These are phyloP conservation scores for Platypus cylindrus DNA, from an alignment of 2,888 invertebrate genomes.

Conservation along the genomic window DNA sequence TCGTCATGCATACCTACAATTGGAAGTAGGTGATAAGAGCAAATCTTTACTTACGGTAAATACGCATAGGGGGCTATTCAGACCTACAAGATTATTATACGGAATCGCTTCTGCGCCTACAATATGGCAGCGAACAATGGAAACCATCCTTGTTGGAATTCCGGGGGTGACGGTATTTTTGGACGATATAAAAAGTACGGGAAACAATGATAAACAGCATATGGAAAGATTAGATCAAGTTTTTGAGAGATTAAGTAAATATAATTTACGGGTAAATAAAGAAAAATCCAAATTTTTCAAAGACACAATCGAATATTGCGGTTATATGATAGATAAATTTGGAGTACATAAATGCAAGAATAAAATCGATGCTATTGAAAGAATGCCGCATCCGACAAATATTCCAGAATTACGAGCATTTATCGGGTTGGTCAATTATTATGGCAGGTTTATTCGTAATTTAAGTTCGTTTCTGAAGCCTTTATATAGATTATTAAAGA, in stretches of 20 bases:
- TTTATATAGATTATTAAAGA: neutral
- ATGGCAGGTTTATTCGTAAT: constrained; percentile 20
- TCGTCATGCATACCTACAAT: constrained; percentile 13
- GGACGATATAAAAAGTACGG: constrained; percentile 18
- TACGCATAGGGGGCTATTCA: constrained; percentile 21
- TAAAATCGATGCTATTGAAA: constrained; percentile 17
- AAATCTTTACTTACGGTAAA: constrained; percentile 17
- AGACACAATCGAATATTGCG: constrained; percentile 16
- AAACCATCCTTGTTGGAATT: constrained; percentile 19
- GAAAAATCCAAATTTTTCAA: constrained; percentile 20
- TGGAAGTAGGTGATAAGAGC: constrained; percentile 9
- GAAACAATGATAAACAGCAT: constrained; percentile 10
- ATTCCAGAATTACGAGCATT: constrained; percentile 21
- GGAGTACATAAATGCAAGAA: constrained; percentile 17
- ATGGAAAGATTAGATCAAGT: constrained; percentile 11
- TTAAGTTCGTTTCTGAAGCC: constrained; percentile 2
- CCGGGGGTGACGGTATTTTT: constrained; percentile 9
- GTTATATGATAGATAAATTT: constrained; percentile 15
- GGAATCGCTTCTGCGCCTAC: constrained; percentile 24
- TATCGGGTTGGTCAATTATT: constrained; percentile 25
- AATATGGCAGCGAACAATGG: constrained; percentile 24
- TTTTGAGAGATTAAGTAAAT: constrained; percentile 10
- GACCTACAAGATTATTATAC: constrained; percentile 21
- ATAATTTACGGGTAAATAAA: constrained; percentile 13
- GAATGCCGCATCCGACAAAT: constrained; percentile 7